Conservation (phyloP, 2,888 invertebrate genomes). For the Ephialtes manifestator region DNA sequence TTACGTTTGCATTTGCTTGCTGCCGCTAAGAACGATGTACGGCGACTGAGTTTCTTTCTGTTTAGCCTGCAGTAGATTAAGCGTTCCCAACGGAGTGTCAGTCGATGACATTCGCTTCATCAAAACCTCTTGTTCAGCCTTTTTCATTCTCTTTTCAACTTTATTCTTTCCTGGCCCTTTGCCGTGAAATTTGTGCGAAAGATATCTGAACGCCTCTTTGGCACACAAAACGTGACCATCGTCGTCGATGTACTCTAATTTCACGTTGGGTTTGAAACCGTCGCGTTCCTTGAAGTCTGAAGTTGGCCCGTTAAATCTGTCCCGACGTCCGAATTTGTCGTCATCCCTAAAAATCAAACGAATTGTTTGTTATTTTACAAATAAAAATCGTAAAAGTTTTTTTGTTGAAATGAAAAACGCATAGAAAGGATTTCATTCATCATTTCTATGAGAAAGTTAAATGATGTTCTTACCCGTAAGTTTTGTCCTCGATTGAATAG, state of each 20-base stretch:
- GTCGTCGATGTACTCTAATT: conserved; percentile 80
- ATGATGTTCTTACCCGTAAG: conserved; percentile 87
- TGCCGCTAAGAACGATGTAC: conserved; percentile 96
- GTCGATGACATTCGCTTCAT: conserved; percentile 99
- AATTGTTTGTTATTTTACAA: not conserved
- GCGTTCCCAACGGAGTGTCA: conserved; percentile 98
- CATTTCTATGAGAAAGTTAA: too few species aligned
- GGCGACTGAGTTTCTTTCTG: conserved; percentile 98
- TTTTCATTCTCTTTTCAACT: conserved; percentile 97
- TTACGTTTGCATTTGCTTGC: conserved; percentile 89
- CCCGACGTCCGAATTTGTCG: conserved; percentile 91
- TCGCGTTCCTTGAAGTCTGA: conserved; percentile 97
- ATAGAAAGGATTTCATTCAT: too few species aligned
- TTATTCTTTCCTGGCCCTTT: conserved; percentile 99
- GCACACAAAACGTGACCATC: conserved; percentile 94
- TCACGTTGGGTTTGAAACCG: conserved; percentile 96
- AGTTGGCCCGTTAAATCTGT: conserved; percentile 93
- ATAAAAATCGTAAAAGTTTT: too few species aligned
- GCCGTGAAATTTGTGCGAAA: conserved; percentile 99
- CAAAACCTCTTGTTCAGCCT: conserved; percentile 96
- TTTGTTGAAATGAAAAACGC: too few species aligned
- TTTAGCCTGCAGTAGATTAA: conserved; percentile 97
- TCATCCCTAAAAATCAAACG: conserved; percentile 88
- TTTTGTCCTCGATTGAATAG: conserved; percentile 93
- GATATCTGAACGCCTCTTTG: conserved; percentile 98